phyloP scores from a whole-genome alignment of 2,888 invertebrate species.

The Ectemnius lituratus region DNA sequence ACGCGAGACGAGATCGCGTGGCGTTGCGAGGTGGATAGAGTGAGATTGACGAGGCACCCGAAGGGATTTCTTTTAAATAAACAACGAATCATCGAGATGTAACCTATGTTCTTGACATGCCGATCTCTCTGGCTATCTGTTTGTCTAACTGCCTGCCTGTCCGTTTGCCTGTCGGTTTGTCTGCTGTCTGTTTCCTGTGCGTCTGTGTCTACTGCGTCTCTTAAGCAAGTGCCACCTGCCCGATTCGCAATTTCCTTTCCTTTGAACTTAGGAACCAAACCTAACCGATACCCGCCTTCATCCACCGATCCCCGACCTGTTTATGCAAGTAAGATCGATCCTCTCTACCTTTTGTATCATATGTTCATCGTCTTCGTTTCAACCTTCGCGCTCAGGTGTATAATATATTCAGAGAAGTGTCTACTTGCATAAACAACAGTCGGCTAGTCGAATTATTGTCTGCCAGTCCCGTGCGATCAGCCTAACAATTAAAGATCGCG shows the following conservation, averaged over 20 bases:
- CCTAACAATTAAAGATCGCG: too few relatives aligned
- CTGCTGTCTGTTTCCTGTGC: slow-evolving; percentile 54
- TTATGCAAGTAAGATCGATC: too few relatives aligned
- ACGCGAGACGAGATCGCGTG: not conserved
- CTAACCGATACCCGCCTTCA: too few relatives aligned
- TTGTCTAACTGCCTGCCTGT: slow-evolving; percentile 51
- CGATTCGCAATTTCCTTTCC: slow-evolving; percentile 9
- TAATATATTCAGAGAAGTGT: too few relatives aligned
- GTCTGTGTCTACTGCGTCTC: slow-evolving; percentile 54
- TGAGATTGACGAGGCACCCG: slow-evolving; percentile 10
- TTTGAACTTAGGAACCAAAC: too few relatives aligned
- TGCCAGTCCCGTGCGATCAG: too few relatives aligned
- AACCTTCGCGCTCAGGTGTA: too few relatives aligned
- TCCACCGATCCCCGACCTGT: too few relatives aligned
- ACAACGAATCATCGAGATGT: slow-evolving; percentile 69
- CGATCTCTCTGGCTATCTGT: slow-evolving; percentile 65
- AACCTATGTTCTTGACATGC: slow-evolving; percentile 62
- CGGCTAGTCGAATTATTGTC: too few relatives aligned
- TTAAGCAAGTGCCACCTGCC: slow-evolving; percentile 62
- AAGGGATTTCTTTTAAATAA: slow-evolving; percentile 67
- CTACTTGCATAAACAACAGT: too few relatives aligned
- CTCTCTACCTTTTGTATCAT: too few relatives aligned
- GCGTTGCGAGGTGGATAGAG: slow-evolving; percentile 1
- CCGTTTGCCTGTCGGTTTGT: slow-evolving; percentile 50
- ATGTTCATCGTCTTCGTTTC: too few relatives aligned